These are phyloP conservation scores for Trissolcus brochymenae DNA, from an alignment of 2,888 invertebrate species.

Conservation along the genomic window DNA sequence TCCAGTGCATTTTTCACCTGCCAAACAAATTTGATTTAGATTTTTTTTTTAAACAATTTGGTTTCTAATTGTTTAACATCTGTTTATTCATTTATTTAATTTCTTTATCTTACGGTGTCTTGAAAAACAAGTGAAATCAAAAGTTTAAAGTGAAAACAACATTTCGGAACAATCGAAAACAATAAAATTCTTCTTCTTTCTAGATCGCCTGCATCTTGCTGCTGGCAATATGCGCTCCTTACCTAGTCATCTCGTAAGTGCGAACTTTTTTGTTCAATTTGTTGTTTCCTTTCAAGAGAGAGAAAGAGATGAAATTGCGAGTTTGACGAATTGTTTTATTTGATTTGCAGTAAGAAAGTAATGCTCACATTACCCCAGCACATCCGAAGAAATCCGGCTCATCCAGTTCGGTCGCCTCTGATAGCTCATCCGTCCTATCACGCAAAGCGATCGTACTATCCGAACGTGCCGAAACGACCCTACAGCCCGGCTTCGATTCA, in stretches of 20 bases:
- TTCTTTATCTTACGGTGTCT: not conserved
- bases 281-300: too few species aligned
- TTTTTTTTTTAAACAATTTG: not conserved
- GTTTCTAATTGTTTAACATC: too few species aligned
- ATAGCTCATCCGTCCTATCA: conserved; percentile 30
- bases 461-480: conserved; percentile 29
- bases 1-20: not conserved
- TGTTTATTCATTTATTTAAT: not conserved
- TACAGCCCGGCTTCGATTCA: conserved; percentile 28
- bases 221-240: conserved; percentile 63
- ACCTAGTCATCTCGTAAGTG: conserved; percentile 64
- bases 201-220: conserved; percentile 61
- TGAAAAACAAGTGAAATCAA: not conserved
- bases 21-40: too few species aligned
- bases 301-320: not conserved
- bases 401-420: conserved; percentile 55
- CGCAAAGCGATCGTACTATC: conserved; percentile 40
- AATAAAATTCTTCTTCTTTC: not conserved
- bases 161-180: not conserved
- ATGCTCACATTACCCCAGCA: conserved; percentile 66
- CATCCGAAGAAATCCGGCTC: conserved; percentile 62
- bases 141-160: not conserved
- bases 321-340: not conserved
- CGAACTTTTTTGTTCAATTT: not conserved
- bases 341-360: conserved; percentile 63